These are phyloP conservation scores for Acestrorhynchus altus DNA, from an alignment of 2,797 vertebrate species.

Conservation along the genomic window DNA sequence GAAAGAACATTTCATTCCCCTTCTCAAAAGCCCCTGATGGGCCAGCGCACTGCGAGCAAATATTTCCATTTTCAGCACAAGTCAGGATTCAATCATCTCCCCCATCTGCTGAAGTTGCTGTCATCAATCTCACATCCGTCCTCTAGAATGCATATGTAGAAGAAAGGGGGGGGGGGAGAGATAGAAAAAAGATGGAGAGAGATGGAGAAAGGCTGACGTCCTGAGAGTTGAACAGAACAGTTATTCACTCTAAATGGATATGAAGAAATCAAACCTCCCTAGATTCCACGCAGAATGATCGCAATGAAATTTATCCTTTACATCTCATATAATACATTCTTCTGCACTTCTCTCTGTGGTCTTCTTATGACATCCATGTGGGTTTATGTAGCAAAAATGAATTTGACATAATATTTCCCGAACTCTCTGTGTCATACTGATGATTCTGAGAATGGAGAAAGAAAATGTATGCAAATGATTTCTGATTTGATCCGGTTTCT, in stretches of 20 bases:
- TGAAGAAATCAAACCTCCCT: neutral
- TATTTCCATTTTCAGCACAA: slow-evolving; percentile 63
- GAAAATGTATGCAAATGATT: no score
- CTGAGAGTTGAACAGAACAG: neutral
- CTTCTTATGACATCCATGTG: no score
- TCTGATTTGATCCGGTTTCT: no score
- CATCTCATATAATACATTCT: neutral
- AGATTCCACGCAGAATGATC: slow-evolving; percentile 18
- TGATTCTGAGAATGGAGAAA: no score
- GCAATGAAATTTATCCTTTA: slow-evolving; percentile 9
- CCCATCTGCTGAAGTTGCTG: slow-evolving; percentile 65
- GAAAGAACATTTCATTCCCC: slow-evolving; percentile 44
- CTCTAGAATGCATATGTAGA: slow-evolving; percentile 28
- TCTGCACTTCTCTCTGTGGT: neutral
- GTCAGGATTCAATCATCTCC: slow-evolving; percentile 67
- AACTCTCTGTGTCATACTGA: no score
- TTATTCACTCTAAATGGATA: slow-evolving; percentile 26
- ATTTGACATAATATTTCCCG: neutral
- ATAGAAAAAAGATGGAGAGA: neutral
- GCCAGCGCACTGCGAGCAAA: slow-evolving; percentile 65
- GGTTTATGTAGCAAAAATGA: no score
- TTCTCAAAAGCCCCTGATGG: slow-evolving; percentile 54
- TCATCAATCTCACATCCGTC: slow-evolving; percentile 66
- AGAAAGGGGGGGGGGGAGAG: neutral
- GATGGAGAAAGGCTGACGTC: neutral